Base-by-base conservation (phyloP, 2,113 vertebrate species). In the Pycnonotus jocosus region DNA sequence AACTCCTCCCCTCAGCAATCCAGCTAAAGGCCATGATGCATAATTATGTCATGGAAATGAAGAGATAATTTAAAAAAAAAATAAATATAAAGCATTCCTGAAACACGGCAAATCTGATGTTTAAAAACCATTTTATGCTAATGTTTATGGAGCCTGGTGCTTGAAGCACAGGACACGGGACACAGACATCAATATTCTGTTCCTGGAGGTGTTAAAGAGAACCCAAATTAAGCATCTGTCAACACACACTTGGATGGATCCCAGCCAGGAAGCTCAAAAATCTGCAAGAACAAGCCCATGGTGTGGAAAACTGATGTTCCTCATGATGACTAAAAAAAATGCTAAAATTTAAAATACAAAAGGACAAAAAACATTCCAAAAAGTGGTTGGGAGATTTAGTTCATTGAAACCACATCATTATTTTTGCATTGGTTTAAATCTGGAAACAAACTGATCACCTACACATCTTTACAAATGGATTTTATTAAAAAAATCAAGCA, bases 171-270 rank as follows among this genome's bases (percentile, higher is more conserved):
- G 64, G 64, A 72, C 51, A 74, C 0, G 7, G 88, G 81, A 91
- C 78, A 81, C 10, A 94, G 42, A 81, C 68, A 89, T 81, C 80
- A 77, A 45, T 22, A 70, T 66, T 95, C 76, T 86, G 84, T 74
- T 81, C 89, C 62, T 58, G 30, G 90, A 96, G 84, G 86, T 91
- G 87, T 56, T 92, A 84, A 91, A 92, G 33, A 81, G 38, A 69
- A 51, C 84, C 58, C 72, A 89, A 95, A 94, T 71, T 88, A 96
- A 91, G 93, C 92, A 96, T 91, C 93, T 94, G 80, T 58, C 81
- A 95, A 81, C 48, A 90, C 64, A 81, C 62, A 81, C 73, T 86
- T 87, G 50, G 50, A 90, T 88, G 88, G 88, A 86, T 33, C 53
- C 48, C 37, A 76, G 77, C 56, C 86, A 96, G 44, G 50, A 84